These are phyloP conservation scores for Acanthurus tractus DNA, from an alignment of 2,797 vertebrate genomes.

Conservation along the genomic window DNA sequence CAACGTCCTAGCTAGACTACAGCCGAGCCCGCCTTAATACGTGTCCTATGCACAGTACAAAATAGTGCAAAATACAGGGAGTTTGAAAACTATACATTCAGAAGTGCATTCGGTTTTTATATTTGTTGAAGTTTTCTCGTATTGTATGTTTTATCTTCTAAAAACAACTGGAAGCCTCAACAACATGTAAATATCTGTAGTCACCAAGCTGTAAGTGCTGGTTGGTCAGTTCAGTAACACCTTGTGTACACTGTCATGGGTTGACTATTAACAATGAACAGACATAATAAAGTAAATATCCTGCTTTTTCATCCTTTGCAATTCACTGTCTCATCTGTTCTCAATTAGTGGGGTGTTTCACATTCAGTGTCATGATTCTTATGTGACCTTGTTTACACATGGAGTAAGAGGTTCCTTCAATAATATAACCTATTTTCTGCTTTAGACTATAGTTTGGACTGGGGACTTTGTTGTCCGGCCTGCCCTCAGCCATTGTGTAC, in stretches of 20 bases:
- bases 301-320: conserved; percentile 11
- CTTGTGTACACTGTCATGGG: background rate
- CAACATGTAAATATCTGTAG: background rate
- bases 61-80: background rate
- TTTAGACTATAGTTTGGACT: conserved; percentile 19
- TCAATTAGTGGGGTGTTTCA: background rate
- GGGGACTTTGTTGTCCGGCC: conserved; percentile 55
- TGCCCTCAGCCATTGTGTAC: conserved; percentile 75
- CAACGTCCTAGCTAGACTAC: conserved; percentile 8
- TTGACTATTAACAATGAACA: conserved; percentile 1
- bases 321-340: background rate
- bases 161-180: background rate
- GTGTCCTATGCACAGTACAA: background rate
- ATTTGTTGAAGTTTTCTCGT: background rate
- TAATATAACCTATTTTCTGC: conserved; percentile 40
- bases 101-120: background rate
- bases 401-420: conserved; percentile 16
- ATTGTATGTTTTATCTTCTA: background rate
- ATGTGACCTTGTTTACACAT: background rate
- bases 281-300: background rate
- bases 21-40: conserved; percentile 18
- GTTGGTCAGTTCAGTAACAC: background rate
- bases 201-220: background rate
- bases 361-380: conserved; percentile 5
- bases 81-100: background rate